Evolutionary conservation across 2,797 vertebrate genomes (phyloP), one percentile per base, ranked within the genome.

Genomic region (Liasis olivaceus): DNA sequence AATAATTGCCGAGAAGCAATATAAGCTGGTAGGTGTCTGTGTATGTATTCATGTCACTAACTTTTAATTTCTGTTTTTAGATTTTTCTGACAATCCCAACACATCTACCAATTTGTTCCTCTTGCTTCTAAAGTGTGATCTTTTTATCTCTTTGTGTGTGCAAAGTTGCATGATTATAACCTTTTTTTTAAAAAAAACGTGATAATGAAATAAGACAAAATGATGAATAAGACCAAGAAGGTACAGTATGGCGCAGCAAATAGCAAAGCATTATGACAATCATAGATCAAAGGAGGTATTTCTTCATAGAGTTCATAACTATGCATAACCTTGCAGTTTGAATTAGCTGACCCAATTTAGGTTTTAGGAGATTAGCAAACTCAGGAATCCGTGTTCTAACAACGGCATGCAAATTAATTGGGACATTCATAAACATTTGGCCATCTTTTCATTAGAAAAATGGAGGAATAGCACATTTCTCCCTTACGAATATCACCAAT

Each of bases 131-230:
- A 91, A 1, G 4, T 93, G 92, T 91, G 81, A 62, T 62, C 5
- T 51, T 69, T 84, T 87, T 9, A 64, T 85, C 0, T 60, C 87
- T 91, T 90, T 87, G 56, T 42, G 0, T 56, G 81, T 62, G 12
- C 93, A 62, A 42, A 3, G 5, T 58, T 63, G 62, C 90, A 20
- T 91, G 0, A 81, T 93, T 91, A 15, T 36, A 5, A 28, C 24
- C 54, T 28, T 20, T 63, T 92, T 59, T 47, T 42, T 60, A 87
- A 93, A 69, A 77, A 69, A 77, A 47, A 63, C 31, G 92, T 88
- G 56, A 90, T 59, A 92, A 94, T 8, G 20, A 86, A 89, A 69
- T 42, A 93, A 81, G 11, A 86, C 14, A 60, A 88, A 91, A 92
- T 58, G 77, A 15, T 26, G 81, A 72, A 84, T 28, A 22, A 91